These are phyloP conservation scores for Camponotus vicinus DNA, from an alignment of 1,140 invertebrate genomes.

Conservation along the genomic window DNA sequence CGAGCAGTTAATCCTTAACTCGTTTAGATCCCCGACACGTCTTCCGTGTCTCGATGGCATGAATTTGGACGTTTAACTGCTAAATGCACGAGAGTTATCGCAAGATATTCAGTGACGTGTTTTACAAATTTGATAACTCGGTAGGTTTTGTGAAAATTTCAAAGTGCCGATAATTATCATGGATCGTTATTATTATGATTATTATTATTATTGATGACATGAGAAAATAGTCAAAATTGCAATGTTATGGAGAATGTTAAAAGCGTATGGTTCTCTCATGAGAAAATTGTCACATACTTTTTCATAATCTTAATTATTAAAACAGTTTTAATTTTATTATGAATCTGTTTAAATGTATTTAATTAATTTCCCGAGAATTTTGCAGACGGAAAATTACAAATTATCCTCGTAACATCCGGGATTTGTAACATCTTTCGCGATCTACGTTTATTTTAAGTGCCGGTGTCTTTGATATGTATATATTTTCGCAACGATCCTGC, in stretches of 20 bases:
- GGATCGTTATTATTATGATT: too few species aligned
- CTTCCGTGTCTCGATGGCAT: neutral
- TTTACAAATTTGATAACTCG: too few species aligned
- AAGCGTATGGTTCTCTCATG: too few species aligned
- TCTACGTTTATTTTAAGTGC: neutral
- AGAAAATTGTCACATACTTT: too few species aligned
- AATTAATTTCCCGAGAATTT: neutral
- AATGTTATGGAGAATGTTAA: too few species aligned
- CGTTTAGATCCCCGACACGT: neutral
- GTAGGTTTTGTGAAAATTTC: too few species aligned
- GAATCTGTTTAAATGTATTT: neutral
- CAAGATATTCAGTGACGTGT: too few species aligned
- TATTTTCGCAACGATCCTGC: neutral
- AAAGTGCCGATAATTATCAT: too few species aligned
- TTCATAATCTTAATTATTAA: too few species aligned
- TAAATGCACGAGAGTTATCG: neutral
- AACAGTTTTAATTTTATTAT: neutral
- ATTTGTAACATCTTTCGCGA: neutral
- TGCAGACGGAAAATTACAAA: neutral
- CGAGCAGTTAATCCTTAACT: conserved; percentile 10
- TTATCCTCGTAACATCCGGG: neutral
- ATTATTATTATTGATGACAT: too few species aligned
- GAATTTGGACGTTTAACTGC: neutral
- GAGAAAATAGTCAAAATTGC: too few species aligned
- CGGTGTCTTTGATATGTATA: neutral